A percentile compares a stretch with the other conserved stretches of the same genome.
Evolutionary conservation across 2,797 vertebrate species (phyloP).

Genomic region (Brotula barbata): DNA sequence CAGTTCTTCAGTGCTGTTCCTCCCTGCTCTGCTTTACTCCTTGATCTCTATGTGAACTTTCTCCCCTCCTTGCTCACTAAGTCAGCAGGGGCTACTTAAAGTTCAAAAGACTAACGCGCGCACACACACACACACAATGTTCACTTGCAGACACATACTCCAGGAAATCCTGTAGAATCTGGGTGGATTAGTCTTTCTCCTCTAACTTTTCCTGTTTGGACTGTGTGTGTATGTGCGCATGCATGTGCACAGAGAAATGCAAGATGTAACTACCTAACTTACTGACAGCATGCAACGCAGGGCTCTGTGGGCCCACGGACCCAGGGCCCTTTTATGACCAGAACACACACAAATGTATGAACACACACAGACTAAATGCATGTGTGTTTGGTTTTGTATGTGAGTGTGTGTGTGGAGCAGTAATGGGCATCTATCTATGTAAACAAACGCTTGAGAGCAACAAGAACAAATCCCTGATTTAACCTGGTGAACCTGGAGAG

Average conservation of each 20-base stretch:
- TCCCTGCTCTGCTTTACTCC: neutral
- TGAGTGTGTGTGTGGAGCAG: neutral
- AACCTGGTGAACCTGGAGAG: slow-evolving; percentile 54
- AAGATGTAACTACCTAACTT: neutral
- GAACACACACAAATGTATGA: neutral
- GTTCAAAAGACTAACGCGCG: slow-evolving; percentile 18
- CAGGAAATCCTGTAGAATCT: slow-evolving; percentile 57
- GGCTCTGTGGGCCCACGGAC: neutral
- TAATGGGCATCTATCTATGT: slow-evolving; percentile 38
- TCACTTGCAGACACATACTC: slow-evolving; percentile 28
- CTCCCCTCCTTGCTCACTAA: neutral
- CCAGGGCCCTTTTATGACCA: slow-evolving; percentile 4
- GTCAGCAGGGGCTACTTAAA: slow-evolving; percentile 27
- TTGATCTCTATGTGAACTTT: neutral
- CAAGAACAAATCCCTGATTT: slow-evolving; percentile 63
- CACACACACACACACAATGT: slow-evolving; percentile 7
- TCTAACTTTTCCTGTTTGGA: slow-evolving; percentile 44
- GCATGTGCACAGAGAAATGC: neutral
- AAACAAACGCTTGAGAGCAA: slow-evolving; percentile 41
- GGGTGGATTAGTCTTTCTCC: slow-evolving; percentile 45
- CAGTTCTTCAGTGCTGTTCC: too few species aligned
- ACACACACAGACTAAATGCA: neutral
- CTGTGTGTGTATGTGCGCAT: slow-evolving; percentile 4
- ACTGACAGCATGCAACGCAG: neutral
- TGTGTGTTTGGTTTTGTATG: neutral